Evolutionary conservation across 2,113 vertebrate species (phyloP).

Genomic region (Boulengeromyrus knoepffleri): DNA sequence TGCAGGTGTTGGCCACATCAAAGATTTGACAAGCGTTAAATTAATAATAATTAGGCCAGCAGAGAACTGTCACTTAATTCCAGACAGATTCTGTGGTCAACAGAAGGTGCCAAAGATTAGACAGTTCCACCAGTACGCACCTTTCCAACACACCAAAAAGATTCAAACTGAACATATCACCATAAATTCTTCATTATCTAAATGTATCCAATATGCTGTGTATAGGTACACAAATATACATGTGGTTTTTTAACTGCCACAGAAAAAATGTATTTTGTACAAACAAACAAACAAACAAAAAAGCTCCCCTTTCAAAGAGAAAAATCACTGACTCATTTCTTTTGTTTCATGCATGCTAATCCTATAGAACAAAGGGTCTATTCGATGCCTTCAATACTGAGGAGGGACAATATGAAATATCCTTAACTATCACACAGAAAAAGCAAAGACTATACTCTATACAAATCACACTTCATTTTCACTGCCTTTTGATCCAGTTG

Average conservation of each 20-base stretch:
- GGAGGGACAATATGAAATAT: neutral
- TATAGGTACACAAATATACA: neutral
- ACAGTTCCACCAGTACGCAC: neutral
- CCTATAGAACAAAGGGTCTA: neutral
- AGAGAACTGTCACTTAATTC: constrained; percentile 16
- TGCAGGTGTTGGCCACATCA: neutral
- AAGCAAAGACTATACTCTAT: neutral
- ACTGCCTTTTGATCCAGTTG: neutral
- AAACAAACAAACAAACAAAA: neutral
- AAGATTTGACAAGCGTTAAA: neutral
- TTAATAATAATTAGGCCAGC: neutral
- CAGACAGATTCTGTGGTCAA: constrained; percentile 14
- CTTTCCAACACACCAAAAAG: neutral
- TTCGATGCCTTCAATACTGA: neutral
- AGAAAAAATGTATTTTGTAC: neutral
- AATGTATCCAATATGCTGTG: neutral
- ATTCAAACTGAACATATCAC: neutral
- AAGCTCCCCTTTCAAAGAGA: neutral
- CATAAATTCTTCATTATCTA: neutral
- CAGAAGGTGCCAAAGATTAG: constrained; percentile 20
- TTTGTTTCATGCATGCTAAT: neutral
- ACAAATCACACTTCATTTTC: neutral
- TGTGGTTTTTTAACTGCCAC: neutral
- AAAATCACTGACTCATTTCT: neutral
- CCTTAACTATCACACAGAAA: neutral